phyloP scores from a whole-genome alignment of 2,113 vertebrate genomes.

The Tichodroma muraria region DNA sequence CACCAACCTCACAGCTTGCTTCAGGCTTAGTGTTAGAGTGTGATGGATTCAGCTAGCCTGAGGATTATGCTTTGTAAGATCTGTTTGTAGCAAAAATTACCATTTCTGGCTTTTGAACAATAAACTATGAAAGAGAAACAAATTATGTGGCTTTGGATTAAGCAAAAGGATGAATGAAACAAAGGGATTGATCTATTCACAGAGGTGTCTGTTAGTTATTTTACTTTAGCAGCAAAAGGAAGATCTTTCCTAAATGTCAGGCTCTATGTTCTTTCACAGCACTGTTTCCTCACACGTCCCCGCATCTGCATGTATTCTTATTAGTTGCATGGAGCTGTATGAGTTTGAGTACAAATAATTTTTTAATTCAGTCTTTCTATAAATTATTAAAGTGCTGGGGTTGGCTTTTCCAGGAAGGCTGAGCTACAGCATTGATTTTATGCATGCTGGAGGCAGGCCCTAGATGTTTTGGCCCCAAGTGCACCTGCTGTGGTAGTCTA shows the following conservation, averaged over 20 bases:
- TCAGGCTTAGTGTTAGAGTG: background rate
- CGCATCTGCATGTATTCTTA: conserved; percentile 11
- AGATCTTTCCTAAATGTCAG: background rate
- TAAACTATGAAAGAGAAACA: background rate
- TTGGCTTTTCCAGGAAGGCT: background rate
- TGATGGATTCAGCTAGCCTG: background rate
- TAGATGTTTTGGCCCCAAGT: conserved; percentile 71
- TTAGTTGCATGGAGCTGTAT: background rate
- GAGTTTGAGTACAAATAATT: background rate
- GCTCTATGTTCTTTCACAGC: background rate
- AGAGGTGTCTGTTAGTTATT: background rate
- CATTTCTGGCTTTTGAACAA: conserved; percentile 6
- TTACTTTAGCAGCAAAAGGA: background rate
- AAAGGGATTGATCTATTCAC: background rate
- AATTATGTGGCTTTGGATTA: background rate
- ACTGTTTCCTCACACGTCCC: background rate
- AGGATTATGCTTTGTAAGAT: background rate
- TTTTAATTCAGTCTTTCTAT: background rate
- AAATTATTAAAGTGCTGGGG: background rate
- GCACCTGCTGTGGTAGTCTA: conserved; percentile 80
- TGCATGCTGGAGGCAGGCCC: conserved; percentile 71
- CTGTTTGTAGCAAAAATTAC: conserved; percentile 27
- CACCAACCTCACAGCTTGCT: background rate
- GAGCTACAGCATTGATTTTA: conserved; percentile 53
- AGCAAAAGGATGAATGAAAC: background rate